Conservation (phyloP, 2,797 vertebrate genomes). For the Carduelis carduelis region DNA sequence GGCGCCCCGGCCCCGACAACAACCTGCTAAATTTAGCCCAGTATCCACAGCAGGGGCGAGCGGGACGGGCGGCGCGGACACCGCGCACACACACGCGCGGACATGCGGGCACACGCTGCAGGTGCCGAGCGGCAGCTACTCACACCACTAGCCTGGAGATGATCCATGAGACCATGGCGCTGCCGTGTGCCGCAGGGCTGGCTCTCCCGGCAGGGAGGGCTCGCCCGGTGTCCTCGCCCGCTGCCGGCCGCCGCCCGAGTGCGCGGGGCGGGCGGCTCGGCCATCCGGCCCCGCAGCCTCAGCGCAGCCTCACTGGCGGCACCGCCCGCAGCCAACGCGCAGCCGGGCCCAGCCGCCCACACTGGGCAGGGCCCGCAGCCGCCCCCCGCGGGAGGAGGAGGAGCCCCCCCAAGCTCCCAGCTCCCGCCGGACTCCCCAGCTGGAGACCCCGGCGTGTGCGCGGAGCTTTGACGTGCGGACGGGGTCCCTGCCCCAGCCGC, state of each 20-base stretch:
- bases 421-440: not conserved
- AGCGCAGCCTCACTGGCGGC: slow-evolving; percentile 75
- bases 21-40: slow-evolving; percentile 65
- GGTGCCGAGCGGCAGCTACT: slow-evolving; percentile 75
- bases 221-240: slow-evolving; percentile 52
- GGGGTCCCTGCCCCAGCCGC: not conserved
- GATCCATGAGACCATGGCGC: slow-evolving; percentile 99
- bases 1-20: not conserved
- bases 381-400: not conserved
- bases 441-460: not conserved
- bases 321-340: slow-evolving; percentile 36
- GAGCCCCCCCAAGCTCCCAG: not conserved
- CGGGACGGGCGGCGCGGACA: not conserved
- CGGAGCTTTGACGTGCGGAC: not conserved
- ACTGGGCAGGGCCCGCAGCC: slow-evolving; percentile 39
- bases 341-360: slow-evolving; percentile 6
- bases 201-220: slow-evolving; percentile 74
- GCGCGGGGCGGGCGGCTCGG: slow-evolving; percentile 74
- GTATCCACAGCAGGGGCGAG: not conserved
- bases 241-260: slow-evolving; percentile 66
- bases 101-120: not conserved
- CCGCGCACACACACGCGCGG: not conserved
- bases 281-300: slow-evolving; percentile 79
- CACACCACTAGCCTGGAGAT: slow-evolving; percentile 99
- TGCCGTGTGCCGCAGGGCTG: slow-evolving; percentile 69